Conservation (phyloP, 1,140 invertebrate genomes). For the Temnothorax nylanderi region DNA sequence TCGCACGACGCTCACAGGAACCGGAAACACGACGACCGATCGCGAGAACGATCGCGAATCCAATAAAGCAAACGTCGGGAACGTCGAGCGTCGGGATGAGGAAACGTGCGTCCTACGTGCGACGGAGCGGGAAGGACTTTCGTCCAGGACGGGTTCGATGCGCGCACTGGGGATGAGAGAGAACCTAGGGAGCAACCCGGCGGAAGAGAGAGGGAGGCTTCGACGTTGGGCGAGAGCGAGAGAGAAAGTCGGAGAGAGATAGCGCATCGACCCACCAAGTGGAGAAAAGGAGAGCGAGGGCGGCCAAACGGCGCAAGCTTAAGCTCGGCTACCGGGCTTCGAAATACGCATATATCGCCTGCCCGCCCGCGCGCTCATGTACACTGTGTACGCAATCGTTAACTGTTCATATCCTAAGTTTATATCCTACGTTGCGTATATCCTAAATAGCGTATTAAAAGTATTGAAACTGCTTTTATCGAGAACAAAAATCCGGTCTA, state of each 20-base stretch:
- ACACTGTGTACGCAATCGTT: conserved; percentile 46
- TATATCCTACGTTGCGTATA: background rate
- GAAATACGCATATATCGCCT: conserved; percentile 70
- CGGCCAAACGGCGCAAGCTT: conserved; percentile 78
- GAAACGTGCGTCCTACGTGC: conserved; percentile 67
- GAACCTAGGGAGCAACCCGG: conserved; percentile 72
- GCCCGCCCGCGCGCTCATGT: background rate
- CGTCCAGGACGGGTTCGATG: conserved; percentile 83
- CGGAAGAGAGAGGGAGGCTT: conserved; percentile 57
- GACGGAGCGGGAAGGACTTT: conserved; percentile 79
- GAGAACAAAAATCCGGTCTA: background rate
- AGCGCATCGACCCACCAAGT: conserved; percentile 17
- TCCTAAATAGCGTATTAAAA: background rate
- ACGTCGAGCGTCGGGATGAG: conserved; percentile 11
- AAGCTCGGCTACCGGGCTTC: conserved; percentile 71
- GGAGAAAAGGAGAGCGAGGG: conserved; percentile 60
- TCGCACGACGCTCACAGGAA: conserved; percentile 15
- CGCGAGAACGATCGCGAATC: conserved; percentile 36
- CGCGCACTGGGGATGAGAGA: conserved; percentile 82
- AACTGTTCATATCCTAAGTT: conserved; percentile 38
- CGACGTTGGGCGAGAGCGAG: conserved; percentile 37
- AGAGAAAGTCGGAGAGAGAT: conserved; percentile 21
- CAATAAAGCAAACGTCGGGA: background rate
- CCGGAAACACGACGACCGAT: conserved; percentile 17
- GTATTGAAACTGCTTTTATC: conserved; percentile 13